Evolutionary conservation across 2,888 invertebrate genomes (phyloP).

Genomic region (Rhagonycha lutea): DNA sequence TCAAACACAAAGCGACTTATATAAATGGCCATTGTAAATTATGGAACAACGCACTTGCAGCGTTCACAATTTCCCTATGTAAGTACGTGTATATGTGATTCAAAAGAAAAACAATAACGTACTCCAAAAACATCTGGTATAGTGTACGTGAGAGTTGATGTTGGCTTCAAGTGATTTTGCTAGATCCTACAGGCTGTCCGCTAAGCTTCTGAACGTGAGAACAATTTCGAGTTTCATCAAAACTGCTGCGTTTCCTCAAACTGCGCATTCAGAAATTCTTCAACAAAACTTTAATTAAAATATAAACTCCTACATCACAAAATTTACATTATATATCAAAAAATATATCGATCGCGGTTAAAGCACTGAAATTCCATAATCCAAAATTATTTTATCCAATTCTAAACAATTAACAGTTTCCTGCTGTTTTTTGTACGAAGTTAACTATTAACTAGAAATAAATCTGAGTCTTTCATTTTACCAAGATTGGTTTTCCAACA

Average conservation of each 20-base stretch:
- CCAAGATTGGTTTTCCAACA: background rate
- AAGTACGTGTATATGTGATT: background rate
- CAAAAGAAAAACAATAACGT: conserved; percentile 3
- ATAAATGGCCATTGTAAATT: conserved; percentile 20
- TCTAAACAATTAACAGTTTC: background rate
- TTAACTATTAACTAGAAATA: background rate
- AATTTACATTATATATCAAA: background rate
- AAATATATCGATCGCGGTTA: background rate
- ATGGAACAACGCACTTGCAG: conserved; percentile 11
- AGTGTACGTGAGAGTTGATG: conserved; percentile 20
- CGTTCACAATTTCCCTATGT: background rate
- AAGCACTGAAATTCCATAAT: background rate
- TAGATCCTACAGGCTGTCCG: conserved; percentile 32
- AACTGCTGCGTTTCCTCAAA: conserved; percentile 13
- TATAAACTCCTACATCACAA: background rate
- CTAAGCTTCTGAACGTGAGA: conserved; percentile 36
- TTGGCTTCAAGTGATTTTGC: conserved; percentile 34
- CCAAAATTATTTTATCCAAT: background rate
- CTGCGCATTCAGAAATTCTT: background rate
- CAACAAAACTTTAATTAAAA: background rate
- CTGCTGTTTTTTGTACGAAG: background rate
- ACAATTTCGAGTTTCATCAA: conserved; percentile 33
- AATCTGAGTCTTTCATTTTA: background rate
- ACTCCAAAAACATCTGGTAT: conserved; percentile 15
- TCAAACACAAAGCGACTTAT: conserved; percentile 24